These are phyloP conservation scores for Monochamus alternatus DNA, from an alignment of 2,888 invertebrate genomes.

Conservation along the genomic window DNA sequence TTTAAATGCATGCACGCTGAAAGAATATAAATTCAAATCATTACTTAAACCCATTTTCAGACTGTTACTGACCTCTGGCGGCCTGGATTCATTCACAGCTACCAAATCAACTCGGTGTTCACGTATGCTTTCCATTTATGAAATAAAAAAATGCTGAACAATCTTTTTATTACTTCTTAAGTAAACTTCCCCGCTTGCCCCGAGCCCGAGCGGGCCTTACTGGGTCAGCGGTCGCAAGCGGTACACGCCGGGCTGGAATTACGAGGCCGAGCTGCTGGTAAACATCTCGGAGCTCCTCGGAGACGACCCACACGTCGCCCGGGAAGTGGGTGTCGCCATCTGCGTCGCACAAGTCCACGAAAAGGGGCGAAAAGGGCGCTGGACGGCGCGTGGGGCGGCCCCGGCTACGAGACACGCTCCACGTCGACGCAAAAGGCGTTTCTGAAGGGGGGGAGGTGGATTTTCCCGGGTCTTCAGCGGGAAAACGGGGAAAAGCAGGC, in stretches of 20 bases:
- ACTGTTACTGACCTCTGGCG: no score
- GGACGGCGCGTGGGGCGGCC: constrained; percentile 31
- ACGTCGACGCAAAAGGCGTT: constrained; percentile 10
- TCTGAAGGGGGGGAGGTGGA: neutral
- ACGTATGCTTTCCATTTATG: no score
- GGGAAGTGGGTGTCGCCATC: constrained; percentile 54
- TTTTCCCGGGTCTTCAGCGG: neutral
- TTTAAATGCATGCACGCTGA: no score
- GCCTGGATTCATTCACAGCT: no score
- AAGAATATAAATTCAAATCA: no score
- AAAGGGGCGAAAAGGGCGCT: constrained; percentile 41
- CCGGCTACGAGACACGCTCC: constrained; percentile 24
- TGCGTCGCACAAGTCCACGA: constrained; percentile 47
- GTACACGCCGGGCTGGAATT: neutral
- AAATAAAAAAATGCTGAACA: no score
- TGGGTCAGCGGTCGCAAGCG: neutral
- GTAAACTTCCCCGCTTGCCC: no score
- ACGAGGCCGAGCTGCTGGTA: neutral
- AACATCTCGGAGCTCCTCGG: constrained; percentile 18
- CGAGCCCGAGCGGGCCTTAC: neutral
- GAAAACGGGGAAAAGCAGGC: constrained; percentile 19
- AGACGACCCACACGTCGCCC: constrained; percentile 51
- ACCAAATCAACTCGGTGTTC: no score
- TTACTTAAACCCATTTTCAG: no score
- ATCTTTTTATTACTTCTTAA: no score